Evolutionary conservation across 2,888 invertebrate species (phyloP).

Genomic region (Seira musarum): DNA sequence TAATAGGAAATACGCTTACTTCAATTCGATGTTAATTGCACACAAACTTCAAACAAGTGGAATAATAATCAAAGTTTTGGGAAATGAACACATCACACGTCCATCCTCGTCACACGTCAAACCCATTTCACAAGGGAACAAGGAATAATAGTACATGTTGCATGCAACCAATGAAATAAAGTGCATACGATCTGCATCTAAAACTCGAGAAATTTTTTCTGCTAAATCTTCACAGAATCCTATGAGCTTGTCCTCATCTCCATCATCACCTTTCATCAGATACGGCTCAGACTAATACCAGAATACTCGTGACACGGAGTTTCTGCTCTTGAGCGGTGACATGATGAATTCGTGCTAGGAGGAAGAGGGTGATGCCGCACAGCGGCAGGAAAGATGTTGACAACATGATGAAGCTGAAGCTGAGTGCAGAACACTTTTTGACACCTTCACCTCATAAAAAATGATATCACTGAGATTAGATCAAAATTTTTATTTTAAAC

Average conservation of each 20-base stretch:
- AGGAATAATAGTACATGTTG: neutral
- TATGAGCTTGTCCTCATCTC: slow-evolving; percentile 81
- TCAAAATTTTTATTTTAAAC: too few species aligned
- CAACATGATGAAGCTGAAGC: slow-evolving; percentile 27
- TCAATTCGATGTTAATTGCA: neutral
- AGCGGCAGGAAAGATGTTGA: slow-evolving; percentile 46
- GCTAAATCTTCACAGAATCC: slow-evolving; percentile 96
- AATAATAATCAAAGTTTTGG: slow-evolving; percentile 11
- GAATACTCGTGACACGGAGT: slow-evolving; percentile 60
- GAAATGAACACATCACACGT: neutral
- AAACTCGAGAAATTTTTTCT: slow-evolving; percentile 79
- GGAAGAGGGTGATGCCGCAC: slow-evolving; percentile 50
- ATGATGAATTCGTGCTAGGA: slow-evolving; percentile 38
- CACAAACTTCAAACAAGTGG: slow-evolving; percentile 13
- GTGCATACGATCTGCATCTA: slow-evolving; percentile 60
- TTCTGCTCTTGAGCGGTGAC: slow-evolving; percentile 57
- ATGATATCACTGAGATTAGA: neutral
- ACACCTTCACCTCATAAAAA: slow-evolving; percentile 36
- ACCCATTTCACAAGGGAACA: neutral
- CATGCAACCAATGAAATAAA: too few species aligned
- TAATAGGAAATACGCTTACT: too few species aligned
- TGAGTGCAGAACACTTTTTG: slow-evolving; percentile 40
- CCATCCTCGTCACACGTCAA: neutral
- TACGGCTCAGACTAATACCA: slow-evolving; percentile 65
- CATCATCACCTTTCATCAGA: slow-evolving; percentile 63